Percentiles rank a stretch among this genome's conserved stretches.
These are phyloP conservation scores for Phacellophora camtschatica DNA, from an alignment of 30 jellyfish, hydroid and myxozoan species.

Conservation along the genomic window DNA sequence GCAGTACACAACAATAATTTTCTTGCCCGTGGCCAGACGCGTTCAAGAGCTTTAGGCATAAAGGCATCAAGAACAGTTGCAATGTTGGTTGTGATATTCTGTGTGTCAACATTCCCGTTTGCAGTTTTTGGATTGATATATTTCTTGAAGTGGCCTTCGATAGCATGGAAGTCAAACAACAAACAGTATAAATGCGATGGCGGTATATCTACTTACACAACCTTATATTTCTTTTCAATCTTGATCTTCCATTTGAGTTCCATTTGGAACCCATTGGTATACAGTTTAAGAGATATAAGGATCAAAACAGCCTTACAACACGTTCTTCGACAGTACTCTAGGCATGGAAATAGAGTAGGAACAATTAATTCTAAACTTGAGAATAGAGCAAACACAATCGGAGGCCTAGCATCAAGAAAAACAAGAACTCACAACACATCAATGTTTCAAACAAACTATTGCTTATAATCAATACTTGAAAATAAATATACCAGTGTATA, in stretches of 20 bases:
- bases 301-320: slow-evolving; percentile 26
- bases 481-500: too few species aligned
- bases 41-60: neutral
- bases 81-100: neutral
- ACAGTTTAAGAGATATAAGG: slow-evolving; percentile 17
- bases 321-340: too few species aligned
- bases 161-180: neutral
- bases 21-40: neutral
- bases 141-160: neutral
- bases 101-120: neutral
- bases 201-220: neutral
- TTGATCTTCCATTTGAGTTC: neutral
- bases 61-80: neutral
- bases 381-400: too few species aligned
- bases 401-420: too few species aligned
- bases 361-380: too few species aligned
- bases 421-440: too few species aligned
- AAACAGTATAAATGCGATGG: neutral
- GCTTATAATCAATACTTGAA: too few species aligned
- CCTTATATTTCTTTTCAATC: neutral
- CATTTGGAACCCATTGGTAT: slow-evolving; percentile 7
- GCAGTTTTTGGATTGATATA: neutral
- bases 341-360: too few species aligned
- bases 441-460: too few species aligned
- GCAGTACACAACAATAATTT: neutral